Evolutionary conservation across 2,113 vertebrate genomes (phyloP), one percentile per base, ranked within the genome.

Genomic region (Halcyon senegalensis): DNA sequence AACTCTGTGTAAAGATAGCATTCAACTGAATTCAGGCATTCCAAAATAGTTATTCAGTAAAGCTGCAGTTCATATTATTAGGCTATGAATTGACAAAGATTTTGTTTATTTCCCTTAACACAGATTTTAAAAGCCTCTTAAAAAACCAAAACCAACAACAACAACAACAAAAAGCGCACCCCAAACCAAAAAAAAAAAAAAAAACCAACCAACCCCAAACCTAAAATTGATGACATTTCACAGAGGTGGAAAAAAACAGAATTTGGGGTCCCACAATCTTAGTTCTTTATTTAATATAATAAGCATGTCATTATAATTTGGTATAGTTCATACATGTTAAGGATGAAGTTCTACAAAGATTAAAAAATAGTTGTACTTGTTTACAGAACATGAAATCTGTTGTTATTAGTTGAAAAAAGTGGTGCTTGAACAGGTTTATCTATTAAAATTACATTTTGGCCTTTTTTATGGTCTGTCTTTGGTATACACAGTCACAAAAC

Each of bases 1-100:
- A 95, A 97, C 86, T 93, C 79, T 91, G 53, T 92, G 84, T 94
- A 85, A 94, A 95, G 95, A 93, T 93, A 96, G 72, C 72, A 93
- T 96, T 97, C 95, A 91, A 27, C 41, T 80, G 74, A 96, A 96
- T 94, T 95, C 82, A 96, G 80, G 95, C 92, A 96, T 87, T 97
- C 75, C 72, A 66, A 97, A 97, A 95, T 16, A 95, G 51, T 95
- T 88, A 86, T 96, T 97, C 84, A 90, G 62, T 91, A 96, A 96
- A 96, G 86, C 74, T 80, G 84, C 92, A 95, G 68, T 60, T 95
- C 50, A 78, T 80, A 91, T 94, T 92, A 91, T 92, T 96, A 84
- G 76, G 23, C 44, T 48, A 35, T 93, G 59, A 95, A 95, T 77
- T 92, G 67, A 95, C 86, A 96, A 97, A 95, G 70, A 91, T 86